Evolutionary conservation across 1,140 invertebrate genomes (phyloP), one percentile per base, ranked within the genome.

Genomic region (Chironomus tepperi): DNA sequence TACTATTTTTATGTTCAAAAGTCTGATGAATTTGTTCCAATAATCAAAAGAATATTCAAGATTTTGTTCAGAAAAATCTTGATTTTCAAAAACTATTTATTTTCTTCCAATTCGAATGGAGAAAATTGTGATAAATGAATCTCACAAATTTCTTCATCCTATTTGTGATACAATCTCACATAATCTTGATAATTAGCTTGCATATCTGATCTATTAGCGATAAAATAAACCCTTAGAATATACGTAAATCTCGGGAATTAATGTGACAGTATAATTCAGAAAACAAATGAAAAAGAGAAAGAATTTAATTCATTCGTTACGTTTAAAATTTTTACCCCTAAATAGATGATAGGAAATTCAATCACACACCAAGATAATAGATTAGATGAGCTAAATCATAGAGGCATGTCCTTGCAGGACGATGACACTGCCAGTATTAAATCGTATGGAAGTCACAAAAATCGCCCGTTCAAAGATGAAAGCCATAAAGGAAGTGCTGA

Each of bases 371-470:
- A 87, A 76, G 90, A 91, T 80, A 91, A 91, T 82, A 86, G 88
- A 79, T 83, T 91, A 81, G 90, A 91, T 79, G 89, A 91, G 81
- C 86, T 90, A 77, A 89, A 89, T 83, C 88, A 90, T 81, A 88
- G 86, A 81, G 87, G 85, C 80, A 87, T 85, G 84, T 89, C 83
- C 77, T 83, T 84, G 78, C 78, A 87, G 84, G 88, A 89, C 78
- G 88, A 89, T 77, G 88, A 89, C 81, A 88, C 88, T 80, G 87
- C 90, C 77, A 96, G 94, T 85, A 93, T 93, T 84, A 94, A 94
- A 84, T 96, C 94, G 65, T 95, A 95, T 79, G 93, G 93, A 76
- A 95, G 93, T 83, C 93, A 95, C 83, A 94, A 95, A 83, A 91
- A 95, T 82, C 88, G 92, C 77, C 90, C 90, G 74, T 92, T 91